A percentile compares a stretch with the other conserved stretches of the same genome.
phyloP scores from a whole-genome alignment of 2,888 invertebrate species.

The Pollenia labialis region DNA sequence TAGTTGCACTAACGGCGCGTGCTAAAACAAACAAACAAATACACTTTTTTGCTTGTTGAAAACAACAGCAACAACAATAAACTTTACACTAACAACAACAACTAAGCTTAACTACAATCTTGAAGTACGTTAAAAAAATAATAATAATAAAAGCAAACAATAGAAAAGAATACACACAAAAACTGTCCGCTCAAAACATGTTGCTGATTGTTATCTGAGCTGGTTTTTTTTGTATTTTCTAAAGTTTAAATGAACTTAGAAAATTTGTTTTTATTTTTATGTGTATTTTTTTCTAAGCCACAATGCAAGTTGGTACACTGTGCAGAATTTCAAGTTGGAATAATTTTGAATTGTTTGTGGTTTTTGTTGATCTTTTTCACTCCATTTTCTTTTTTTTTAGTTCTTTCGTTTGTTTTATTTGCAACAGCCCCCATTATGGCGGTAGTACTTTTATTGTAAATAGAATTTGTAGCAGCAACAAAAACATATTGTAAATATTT shows the following conservation, averaged over 20 bases:
- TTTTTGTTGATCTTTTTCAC: slow-evolving; percentile 16
- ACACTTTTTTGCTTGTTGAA: slow-evolving; percentile 12
- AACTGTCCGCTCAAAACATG: slow-evolving; percentile 51
- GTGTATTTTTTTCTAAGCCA: slow-evolving; percentile 35
- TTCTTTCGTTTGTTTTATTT: slow-evolving; percentile 33
- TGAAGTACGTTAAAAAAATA: neutral
- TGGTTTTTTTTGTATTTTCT: slow-evolving; percentile 26
- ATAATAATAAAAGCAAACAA: slow-evolving; percentile 4
- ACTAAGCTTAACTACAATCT: slow-evolving; percentile 27
- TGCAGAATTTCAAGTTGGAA: slow-evolving; percentile 50
- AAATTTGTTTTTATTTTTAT: neutral
- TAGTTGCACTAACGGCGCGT: slow-evolving; percentile 70
- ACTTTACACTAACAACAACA: slow-evolving; percentile 21
- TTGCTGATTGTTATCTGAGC: slow-evolving; percentile 50
- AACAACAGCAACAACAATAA: slow-evolving; percentile 22
- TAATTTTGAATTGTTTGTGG: slow-evolving; percentile 35
- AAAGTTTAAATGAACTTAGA: slow-evolving; percentile 24
- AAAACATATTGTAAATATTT: slow-evolving; percentile 13
- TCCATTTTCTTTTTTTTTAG: slow-evolving; percentile 1
- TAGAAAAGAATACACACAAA: neutral
- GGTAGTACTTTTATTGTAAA: slow-evolving; percentile 54
- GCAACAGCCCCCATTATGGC: slow-evolving; percentile 42
- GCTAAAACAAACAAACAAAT: slow-evolving; percentile 50
- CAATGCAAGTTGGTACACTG: slow-evolving; percentile 23
- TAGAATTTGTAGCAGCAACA: slow-evolving; percentile 47